Percentiles rank a stretch among this genome's conserved stretches.
Evolutionary conservation across 2,113 vertebrate genomes (phyloP).

Genomic region (Alligator sinensis): DNA sequence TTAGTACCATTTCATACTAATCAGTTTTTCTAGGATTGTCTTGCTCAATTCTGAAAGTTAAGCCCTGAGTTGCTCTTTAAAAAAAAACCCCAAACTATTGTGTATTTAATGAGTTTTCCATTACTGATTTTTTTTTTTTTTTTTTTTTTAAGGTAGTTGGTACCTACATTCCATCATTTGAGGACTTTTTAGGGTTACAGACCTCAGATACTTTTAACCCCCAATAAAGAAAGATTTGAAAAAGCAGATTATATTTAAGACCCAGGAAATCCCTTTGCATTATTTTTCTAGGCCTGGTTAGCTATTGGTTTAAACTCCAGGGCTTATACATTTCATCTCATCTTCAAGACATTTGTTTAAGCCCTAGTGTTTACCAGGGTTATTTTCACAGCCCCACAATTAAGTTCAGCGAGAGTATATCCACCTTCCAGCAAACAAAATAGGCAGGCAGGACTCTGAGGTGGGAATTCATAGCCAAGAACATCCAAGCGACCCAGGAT

Average conservation of each 20-base stretch:
- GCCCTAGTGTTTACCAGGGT: neutral
- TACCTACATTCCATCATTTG: neutral
- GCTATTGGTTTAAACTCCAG: too few relatives aligned
- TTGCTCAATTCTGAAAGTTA: neutral
- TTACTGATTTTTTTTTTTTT: neutral
- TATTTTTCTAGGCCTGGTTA: neutral
- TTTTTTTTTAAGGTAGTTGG: neutral
- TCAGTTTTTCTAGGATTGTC: neutral
- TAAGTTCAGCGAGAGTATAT: neutral
- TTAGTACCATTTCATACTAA: neutral
- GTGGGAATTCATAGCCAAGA: neutral
- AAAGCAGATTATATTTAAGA: neutral
- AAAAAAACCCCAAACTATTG: neutral
- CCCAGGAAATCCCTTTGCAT: neutral
- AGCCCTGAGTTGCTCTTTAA: neutral
- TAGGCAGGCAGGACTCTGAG: neutral
- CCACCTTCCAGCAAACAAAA: neutral
- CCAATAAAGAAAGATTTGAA: neutral
- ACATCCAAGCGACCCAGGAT: neutral
- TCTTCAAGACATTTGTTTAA: neutral
- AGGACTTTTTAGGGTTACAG: neutral
- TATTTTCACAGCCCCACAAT: neutral
- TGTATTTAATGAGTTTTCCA: neutral
- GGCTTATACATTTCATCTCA: neutral
- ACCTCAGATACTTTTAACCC: neutral